phyloP scores from a whole-genome alignment of 2,888 invertebrate species.

The Dasysyrphus albostriatus region DNA sequence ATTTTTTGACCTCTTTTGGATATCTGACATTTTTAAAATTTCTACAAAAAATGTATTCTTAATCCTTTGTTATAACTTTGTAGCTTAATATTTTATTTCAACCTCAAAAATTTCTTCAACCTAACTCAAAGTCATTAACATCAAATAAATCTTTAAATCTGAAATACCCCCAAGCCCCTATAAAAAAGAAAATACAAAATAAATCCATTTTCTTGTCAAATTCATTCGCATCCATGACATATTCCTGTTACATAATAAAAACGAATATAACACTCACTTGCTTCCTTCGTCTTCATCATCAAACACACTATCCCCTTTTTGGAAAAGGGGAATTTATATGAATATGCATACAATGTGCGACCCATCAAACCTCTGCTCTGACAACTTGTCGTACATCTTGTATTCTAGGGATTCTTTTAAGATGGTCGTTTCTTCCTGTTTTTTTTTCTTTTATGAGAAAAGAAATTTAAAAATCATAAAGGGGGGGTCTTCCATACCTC shows the following conservation, averaged over 20 bases:
- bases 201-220: slow-evolving; percentile 71
- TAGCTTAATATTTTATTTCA: not conserved
- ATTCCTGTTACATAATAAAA: slow-evolving; percentile 28
- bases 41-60: not conserved
- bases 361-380: slow-evolving; percentile 73
- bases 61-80: not conserved
- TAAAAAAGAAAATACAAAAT: slow-evolving; percentile 19
- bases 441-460: slow-evolving; percentile 47
- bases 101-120: slow-evolving; percentile 28
- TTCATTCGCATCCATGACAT: slow-evolving; percentile 47
- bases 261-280: slow-evolving; percentile 66
- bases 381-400: slow-evolving; percentile 67
- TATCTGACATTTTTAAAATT: not conserved
- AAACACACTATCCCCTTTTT: slow-evolving; percentile 62
- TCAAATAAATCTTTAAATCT: slow-evolving; percentile 64
- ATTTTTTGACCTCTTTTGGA: not conserved
- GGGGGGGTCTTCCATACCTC: slow-evolving; percentile 6
- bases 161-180: not conserved
- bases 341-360: slow-evolving; percentile 65
- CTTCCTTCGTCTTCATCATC: slow-evolving; percentile 24
- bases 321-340: slow-evolving; percentile 5
- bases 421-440: slow-evolving; percentile 10
- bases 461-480: slow-evolving; percentile 32
- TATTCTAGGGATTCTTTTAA: slow-evolving; percentile 33
- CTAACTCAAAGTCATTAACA: slow-evolving; percentile 64